Evolutionary conservation across 2,888 invertebrate species (phyloP).

Genomic region (Pantelozetes paolii): DNA sequence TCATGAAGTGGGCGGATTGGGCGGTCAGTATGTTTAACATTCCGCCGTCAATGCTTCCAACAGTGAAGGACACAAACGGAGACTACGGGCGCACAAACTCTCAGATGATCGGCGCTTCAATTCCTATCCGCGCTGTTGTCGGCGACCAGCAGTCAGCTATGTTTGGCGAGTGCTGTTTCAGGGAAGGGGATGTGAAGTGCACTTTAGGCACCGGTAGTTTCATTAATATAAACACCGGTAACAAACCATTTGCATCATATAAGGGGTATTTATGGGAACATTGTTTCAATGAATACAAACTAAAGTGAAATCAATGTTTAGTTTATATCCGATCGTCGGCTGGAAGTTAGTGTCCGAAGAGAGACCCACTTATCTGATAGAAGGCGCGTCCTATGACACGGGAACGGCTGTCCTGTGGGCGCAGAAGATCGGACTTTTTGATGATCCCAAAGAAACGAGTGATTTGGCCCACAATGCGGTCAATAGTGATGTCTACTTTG

Average conservation of each 20-base stretch:
- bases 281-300: background rate
- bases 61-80: slow-evolving; percentile 69
- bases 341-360: slow-evolving; percentile 65
- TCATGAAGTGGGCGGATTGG: slow-evolving; percentile 73
- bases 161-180: slow-evolving; percentile 78
- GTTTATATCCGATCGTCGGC: slow-evolving; percentile 84
- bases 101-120: slow-evolving; percentile 67
- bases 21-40: slow-evolving; percentile 68
- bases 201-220: slow-evolving; percentile 87
- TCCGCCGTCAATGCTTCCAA: slow-evolving; percentile 70
- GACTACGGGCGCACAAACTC: slow-evolving; percentile 66
- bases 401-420: slow-evolving; percentile 83
- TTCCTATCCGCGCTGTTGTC: slow-evolving; percentile 74
- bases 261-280: slow-evolving; percentile 57
- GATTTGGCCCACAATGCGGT: slow-evolving; percentile 65
- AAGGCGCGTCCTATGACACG: slow-evolving; percentile 82
- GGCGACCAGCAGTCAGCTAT: slow-evolving; percentile 84
- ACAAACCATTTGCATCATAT: slow-evolving; percentile 69
- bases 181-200: slow-evolving; percentile 72
- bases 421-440: slow-evolving; percentile 58
- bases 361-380: slow-evolving; percentile 66
- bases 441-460: slow-evolving; percentile 63
- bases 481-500: slow-evolving; percentile 70
- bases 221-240: slow-evolving; percentile 75
- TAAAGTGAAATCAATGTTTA: slow-evolving; percentile 49